Evolutionary conservation across 2,797 vertebrate genomes (phyloP).

Genomic region (Phalanger gymnotis): DNA sequence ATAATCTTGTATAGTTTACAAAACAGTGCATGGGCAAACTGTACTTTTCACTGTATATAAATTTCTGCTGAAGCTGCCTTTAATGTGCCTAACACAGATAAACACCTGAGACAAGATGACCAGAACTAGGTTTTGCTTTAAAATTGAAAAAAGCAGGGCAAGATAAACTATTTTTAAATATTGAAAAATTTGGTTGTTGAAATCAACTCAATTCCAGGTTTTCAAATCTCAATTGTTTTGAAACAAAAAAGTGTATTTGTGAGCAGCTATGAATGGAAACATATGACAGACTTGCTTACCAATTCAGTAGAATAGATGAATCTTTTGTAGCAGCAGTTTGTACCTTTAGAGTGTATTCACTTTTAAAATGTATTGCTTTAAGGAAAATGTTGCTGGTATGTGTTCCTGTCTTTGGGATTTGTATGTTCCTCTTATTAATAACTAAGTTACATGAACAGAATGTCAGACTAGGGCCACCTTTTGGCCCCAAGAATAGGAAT

Average conservation of each 20-base stretch:
- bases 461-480: constrained; percentile 46
- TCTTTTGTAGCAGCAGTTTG: neutral
- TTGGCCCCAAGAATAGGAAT: constrained; percentile 45
- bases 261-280: neutral
- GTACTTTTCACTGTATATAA: neutral
- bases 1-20: neutral
- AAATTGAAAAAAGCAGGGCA: constrained; percentile 38
- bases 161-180: constrained; percentile 57
- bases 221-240: constrained; percentile 31
- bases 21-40: neutral
- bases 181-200: constrained; percentile 22
- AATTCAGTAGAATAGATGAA: neutral
- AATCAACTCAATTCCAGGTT: constrained; percentile 32
- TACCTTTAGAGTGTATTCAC: neutral
- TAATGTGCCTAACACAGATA: neutral
- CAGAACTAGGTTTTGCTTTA: constrained; percentile 3
- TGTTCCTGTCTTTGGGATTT: neutral
- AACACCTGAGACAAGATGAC: constrained; percentile 38
- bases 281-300: neutral
- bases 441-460: constrained; percentile 24
- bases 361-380: neutral
- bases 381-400: neutral
- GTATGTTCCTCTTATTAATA: neutral
- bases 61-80: constrained; percentile 27
- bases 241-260: constrained; percentile 18